Base-by-base conservation (phyloP, 2,113 vertebrate genomes). In the Silurus glanis region DNA sequence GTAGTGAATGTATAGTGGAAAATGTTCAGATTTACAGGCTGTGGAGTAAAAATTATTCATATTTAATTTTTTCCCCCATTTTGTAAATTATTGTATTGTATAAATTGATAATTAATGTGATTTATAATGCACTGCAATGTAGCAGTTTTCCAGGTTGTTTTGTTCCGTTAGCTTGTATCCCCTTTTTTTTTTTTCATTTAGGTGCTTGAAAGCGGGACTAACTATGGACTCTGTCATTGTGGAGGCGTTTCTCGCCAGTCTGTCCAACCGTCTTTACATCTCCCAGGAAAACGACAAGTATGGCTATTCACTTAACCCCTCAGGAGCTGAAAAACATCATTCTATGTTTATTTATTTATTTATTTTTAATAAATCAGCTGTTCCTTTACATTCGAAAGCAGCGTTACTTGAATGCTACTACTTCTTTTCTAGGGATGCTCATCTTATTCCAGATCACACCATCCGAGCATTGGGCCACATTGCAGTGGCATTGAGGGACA, bases 201-300 rank as follows among this genome's bases (percentile, higher is more conserved):
- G 98, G 92, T 98, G 97, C 91, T 92, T 99, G 92, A 99, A 99
- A 90, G 96, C 97, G 13, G 98, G 98, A 0, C 91, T 97, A 88
- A 97, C 96, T 0, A 97, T 97, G 92, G 98, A 99, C 53, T 95
- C 96, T 0, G 97, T 99, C 88, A 98, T 99, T 0, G 97, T 99
- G 19, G 97, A 99, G 88, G 98, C 98, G 25, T 99, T 99, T 91
- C 95, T 99, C 19, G 97, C 98, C 89, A 99, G 97, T 89, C 93
- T 99, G 51, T 99, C 98, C 9, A 99, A 99, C 91, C 96, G 98
- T 61, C 96, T 99, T 74, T 99, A 99, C 92, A 99, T 99, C 92
- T 99, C 97, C 4, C 98, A 99, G 89, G 98, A 99, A 88, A 99
- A 97, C 12, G 98, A 99, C 88, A 99, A 99, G 98, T 99, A 92